phyloP scores from a whole-genome alignment of 2,113 vertebrate species.

The Pangasianodon gigas region DNA sequence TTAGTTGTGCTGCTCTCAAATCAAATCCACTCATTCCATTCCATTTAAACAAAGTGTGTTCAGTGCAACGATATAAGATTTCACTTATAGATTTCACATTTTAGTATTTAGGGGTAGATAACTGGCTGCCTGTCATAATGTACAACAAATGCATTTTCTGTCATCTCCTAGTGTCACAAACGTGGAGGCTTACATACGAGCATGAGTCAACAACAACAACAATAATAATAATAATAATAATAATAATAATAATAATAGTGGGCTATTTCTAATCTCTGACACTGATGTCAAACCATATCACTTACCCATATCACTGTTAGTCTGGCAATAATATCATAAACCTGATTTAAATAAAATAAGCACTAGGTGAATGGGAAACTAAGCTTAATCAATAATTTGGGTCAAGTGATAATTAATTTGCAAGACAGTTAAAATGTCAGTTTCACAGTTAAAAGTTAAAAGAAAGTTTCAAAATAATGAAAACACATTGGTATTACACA shows the following conservation, averaged over 20 bases:
- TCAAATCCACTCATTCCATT: not conserved
- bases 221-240: not conserved
- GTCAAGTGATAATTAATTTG: not conserved
- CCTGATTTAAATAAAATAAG: not conserved
- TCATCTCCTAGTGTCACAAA: not conserved
- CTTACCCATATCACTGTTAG: not conserved
- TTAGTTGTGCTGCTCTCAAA: not conserved
- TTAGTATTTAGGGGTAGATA: not conserved
- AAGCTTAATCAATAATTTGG: not conserved
- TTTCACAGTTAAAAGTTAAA: too few relatives aligned
- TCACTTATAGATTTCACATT: not conserved
- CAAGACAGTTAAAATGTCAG: not conserved
- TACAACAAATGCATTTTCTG: not conserved
- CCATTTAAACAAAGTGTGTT: not conserved
- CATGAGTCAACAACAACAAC: not conserved
- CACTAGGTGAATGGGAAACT: not conserved
- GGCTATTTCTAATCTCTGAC: not conserved
- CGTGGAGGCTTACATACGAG: not conserved
- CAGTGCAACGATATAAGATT: too few relatives aligned
- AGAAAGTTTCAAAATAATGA: not conserved
- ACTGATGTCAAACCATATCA: not conserved
- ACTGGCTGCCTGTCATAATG: not conserved
- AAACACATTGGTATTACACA: not conserved
- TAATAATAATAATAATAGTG: not conserved
- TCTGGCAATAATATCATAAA: not conserved